phyloP scores from a whole-genome alignment of 2,888 invertebrate genomes.

The Creontiades dilutus region DNA sequence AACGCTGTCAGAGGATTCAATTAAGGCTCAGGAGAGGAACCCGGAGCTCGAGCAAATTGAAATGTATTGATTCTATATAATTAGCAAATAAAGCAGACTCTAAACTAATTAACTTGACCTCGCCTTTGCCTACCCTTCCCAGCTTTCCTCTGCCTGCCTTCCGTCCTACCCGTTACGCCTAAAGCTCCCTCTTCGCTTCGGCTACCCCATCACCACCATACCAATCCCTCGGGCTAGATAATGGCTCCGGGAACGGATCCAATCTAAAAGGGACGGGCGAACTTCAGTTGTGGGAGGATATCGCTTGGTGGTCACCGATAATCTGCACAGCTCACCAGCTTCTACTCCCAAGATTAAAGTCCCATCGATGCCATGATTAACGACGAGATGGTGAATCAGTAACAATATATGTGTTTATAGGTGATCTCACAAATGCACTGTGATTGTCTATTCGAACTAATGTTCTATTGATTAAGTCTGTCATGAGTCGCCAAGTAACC shows the following conservation, averaged over 20 bases:
- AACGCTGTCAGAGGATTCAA: constrained; percentile 68
- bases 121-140: constrained; percentile 49
- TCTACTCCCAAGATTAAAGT: not conserved
- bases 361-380: too few species aligned
- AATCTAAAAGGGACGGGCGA: constrained; percentile 31
- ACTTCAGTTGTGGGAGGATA: not conserved
- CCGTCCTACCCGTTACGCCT: constrained; percentile 45
- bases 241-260: constrained; percentile 26
- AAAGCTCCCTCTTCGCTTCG: not conserved
- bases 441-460: too few species aligned
- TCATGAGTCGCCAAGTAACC: too few species aligned
- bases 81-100: constrained; percentile 70
- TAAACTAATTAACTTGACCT: constrained; percentile 70
- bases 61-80: constrained; percentile 71
- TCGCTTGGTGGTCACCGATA: constrained; percentile 14
- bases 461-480: too few species aligned
- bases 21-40: constrained; percentile 58
- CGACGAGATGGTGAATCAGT: too few species aligned
- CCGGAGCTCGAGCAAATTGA: constrained; percentile 65
- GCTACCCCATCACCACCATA: not conserved
- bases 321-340: constrained; percentile 1
- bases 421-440: too few species aligned
- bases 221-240: not conserved
- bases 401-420: too few species aligned
- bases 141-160: constrained; percentile 54